Evolutionary conservation across 2,888 invertebrate genomes (phyloP).

Genomic region (Synanthedon tipuliformis): DNA sequence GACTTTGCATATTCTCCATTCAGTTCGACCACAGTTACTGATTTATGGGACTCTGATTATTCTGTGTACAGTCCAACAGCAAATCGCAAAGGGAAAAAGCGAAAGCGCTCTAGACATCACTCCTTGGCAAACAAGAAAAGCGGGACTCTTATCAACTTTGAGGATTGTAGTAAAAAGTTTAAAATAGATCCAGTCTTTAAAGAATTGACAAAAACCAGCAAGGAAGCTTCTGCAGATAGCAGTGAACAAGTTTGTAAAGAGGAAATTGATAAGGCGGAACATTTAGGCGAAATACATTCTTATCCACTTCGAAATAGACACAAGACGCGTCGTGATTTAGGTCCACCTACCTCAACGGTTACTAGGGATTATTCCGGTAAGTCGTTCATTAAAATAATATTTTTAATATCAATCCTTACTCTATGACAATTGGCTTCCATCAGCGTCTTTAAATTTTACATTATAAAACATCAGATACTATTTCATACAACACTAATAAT

Average conservation of each 20-base stretch:
- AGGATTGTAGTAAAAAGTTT: slow-evolving; percentile 56
- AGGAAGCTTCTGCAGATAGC: slow-evolving; percentile 24
- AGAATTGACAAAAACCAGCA: slow-evolving; percentile 30
- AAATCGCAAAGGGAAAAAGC: slow-evolving; percentile 55
- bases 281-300: slow-evolving; percentile 19
- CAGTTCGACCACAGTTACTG: slow-evolving; percentile 62
- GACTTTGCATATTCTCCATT: slow-evolving; percentile 65
- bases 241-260: slow-evolving; percentile 33
- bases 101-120: slow-evolving; percentile 54
- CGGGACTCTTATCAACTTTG: slow-evolving; percentile 40
- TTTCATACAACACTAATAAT: no score
- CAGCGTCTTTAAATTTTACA: no score
- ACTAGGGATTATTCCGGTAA: slow-evolving; percentile 53
- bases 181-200: slow-evolving; percentile 66
- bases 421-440: no score
- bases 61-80: slow-evolving; percentile 62
- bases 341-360: slow-evolving; percentile 46
- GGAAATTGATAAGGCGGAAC: slow-evolving; percentile 27
- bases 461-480: no score
- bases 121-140: slow-evolving; percentile 51
- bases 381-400: background rate
- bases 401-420: no score
- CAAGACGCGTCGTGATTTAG: slow-evolving; percentile 29
- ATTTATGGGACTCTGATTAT: slow-evolving; percentile 59
- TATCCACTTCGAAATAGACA: slow-evolving; percentile 43